Evolutionary conservation across 2,888 invertebrate genomes (phyloP).

Genomic region (Hyles lineata): DNA sequence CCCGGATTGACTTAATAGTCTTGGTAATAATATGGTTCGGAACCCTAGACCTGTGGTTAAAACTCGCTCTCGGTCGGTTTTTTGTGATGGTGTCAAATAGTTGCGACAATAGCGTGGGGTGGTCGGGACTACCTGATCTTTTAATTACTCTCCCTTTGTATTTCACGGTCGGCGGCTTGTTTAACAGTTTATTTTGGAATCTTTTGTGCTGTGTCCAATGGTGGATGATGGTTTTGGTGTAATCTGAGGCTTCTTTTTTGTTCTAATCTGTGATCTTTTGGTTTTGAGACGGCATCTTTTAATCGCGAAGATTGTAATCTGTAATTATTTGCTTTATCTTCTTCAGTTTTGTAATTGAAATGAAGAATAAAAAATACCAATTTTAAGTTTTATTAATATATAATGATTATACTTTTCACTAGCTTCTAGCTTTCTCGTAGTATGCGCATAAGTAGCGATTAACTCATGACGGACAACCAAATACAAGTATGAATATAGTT

Average conservation of each 20-base stretch:
- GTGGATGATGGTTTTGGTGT: not conserved
- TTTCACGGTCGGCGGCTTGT: conserved; percentile 52
- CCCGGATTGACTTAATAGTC: too few species aligned
- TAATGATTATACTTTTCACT: too few species aligned
- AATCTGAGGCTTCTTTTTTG: not conserved
- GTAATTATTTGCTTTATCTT: too few species aligned
- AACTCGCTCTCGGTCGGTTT: not conserved
- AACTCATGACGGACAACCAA: too few species aligned
- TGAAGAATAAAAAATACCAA: too few species aligned
- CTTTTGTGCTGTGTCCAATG: conserved; percentile 3
- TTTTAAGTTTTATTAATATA: too few species aligned
- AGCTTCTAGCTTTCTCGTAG: too few species aligned
- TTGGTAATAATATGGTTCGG: too few species aligned
- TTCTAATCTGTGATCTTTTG: not conserved
- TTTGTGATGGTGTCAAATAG: conserved; percentile 39
- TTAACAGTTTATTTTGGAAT: conserved; percentile 37
- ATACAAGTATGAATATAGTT: too few species aligned
- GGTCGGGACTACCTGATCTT: conserved; percentile 68
- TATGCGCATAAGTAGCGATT: too few species aligned
- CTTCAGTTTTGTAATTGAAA: too few species aligned
- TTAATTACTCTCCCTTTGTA: conserved; percentile 64
- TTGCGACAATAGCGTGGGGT: conserved; percentile 48
- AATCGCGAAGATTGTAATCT: not conserved
- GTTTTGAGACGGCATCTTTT: not conserved
- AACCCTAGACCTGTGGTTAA: too few species aligned